Conservation (phyloP, 2,797 vertebrate genomes). For the Brachyrhaphis roseni region DNA sequence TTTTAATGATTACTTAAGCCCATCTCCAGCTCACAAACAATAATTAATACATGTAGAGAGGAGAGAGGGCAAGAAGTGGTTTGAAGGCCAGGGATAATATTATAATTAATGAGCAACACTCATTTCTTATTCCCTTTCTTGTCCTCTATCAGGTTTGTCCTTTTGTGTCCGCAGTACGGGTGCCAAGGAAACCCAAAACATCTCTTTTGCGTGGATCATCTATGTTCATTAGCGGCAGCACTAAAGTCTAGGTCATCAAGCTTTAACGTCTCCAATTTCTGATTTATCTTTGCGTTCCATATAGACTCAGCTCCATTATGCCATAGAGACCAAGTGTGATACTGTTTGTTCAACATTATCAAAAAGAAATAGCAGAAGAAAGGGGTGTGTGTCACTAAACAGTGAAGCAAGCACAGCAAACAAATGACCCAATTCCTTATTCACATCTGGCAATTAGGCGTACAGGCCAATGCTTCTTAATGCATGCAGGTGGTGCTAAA, state of each 20-base stretch:
- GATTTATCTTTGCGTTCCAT: conserved; percentile 32
- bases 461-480: not conserved
- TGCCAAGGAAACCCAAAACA: conserved; percentile 45
- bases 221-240: conserved; percentile 71
- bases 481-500: not conserved
- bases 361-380: conserved; percentile 15
- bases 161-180: conserved; percentile 32
- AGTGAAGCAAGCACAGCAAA: not conserved
- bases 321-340: not conserved
- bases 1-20: not conserved
- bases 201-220: conserved; percentile 56
- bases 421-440: not conserved
- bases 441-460: not conserved
- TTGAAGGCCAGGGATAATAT: conserved; percentile 15
- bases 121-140: conserved; percentile 24
- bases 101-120: conserved; percentile 30
- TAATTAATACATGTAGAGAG: conserved; percentile 4
- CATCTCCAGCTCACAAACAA: conserved; percentile 9
- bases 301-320: conserved; percentile 24
- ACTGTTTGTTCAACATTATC: conserved; percentile 10
- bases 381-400: conserved; percentile 1
- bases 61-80: conserved; percentile 13
- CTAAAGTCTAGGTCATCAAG: conserved; percentile 52
- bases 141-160: conserved; percentile 36
- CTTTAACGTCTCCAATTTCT: conserved; percentile 25